Evolutionary conservation across 2,113 vertebrate species (phyloP), one percentile per base, ranked within the genome.

Genomic region (Plestiodon gilberti): DNA sequence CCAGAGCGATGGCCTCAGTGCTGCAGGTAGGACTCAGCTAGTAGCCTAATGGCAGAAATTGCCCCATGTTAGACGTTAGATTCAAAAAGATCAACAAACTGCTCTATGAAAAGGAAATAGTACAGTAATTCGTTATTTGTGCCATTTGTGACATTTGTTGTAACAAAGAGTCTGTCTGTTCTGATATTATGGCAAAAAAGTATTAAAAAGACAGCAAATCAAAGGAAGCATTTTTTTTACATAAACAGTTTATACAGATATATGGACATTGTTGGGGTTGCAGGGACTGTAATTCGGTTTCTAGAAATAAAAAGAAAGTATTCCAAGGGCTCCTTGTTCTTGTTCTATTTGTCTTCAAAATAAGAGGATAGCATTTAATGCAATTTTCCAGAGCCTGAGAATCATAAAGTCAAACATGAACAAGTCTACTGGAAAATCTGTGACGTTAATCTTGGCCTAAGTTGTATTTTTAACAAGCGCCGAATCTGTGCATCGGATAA

Each of bases 391-490:
- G 90, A 92, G 91, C 77, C 93, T 95, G 89, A 89, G 93, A 97
- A 97, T 96, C 94, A 95, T 95, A 93, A 96, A 96, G 95, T 95
- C 95, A 97, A 97, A 98, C 96, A 97, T 95, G 96, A 98, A 93
- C 97, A 96, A 96, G 97, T 95, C 96, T 97, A 96, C 95, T 96
- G 97, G 97, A 97, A 97, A 98, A 98, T 98, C 97, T 97, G 97
- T 96, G 96, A 97, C 93, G 92, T 93, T 97, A 97, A 98, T 98
- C 97, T 97, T 97, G 98, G 98, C 97, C 97, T 96, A 96, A 95
- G 94, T 93, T 92, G 92, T 97, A 96, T 97, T 96, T 97, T 98
- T 98, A 98, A 97, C 98, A 97, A 97, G 96, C 96, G 90, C 97
- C 96, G 97, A 98, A 97, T 97, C 96, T 96, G 96, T 96, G 97